These are phyloP conservation scores for Heliconius sara DNA, from an alignment of 2,888 invertebrate species.

Conservation along the genomic window DNA sequence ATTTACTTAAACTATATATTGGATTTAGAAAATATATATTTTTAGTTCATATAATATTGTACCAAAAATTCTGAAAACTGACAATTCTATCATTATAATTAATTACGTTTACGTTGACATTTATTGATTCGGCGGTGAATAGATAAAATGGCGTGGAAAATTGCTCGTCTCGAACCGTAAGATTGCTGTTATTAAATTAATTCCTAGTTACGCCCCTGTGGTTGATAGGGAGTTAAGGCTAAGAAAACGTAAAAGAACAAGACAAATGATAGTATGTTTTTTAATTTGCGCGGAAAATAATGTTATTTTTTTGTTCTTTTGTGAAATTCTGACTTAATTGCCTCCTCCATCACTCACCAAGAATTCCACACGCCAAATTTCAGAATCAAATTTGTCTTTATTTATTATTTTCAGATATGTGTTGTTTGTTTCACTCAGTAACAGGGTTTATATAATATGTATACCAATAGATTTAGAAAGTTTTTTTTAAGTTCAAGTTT, in stretches of 20 bases:
- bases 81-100: neutral
- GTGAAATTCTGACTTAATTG: too few relatives aligned
- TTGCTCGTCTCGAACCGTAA: constrained; percentile 17
- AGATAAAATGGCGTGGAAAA: constrained; percentile 30
- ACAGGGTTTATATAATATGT: too few relatives aligned
- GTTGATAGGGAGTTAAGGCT: neutral
- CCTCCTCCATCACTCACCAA: too few relatives aligned
- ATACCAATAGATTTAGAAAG: too few relatives aligned
- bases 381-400: too few relatives aligned
- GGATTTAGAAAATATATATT: neutral
- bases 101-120: constrained; percentile 18
- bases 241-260: neutral
- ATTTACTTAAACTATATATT: neutral
- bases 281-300: neutral
- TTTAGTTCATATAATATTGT: neutral
- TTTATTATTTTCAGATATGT: too few relatives aligned
- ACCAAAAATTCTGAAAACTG: neutral
- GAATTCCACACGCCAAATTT: too few relatives aligned
- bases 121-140: constrained; percentile 17
- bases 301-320: too few relatives aligned
- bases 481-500: too few relatives aligned
- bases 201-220: constrained; percentile 10
- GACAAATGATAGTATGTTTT: neutral
- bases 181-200: constrained; percentile 28
- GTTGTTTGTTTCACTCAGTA: too few relatives aligned